Conservation (phyloP, 2,888 invertebrate genomes). For the Amiota mariae region DNA sequence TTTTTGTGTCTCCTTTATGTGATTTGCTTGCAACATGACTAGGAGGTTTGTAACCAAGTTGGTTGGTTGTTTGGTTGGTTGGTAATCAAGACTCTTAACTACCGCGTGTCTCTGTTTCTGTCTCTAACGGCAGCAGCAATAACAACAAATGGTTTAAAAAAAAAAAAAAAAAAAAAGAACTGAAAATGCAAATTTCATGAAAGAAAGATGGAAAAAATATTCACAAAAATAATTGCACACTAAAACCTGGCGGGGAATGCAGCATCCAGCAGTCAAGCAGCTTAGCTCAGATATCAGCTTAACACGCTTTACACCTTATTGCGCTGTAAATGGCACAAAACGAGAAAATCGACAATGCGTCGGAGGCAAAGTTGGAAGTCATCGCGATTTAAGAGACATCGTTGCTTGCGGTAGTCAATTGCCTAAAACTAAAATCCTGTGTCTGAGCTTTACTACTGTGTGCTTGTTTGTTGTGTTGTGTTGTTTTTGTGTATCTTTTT, state of each 20-base stretch:
- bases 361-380: too few species aligned
- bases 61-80: conserved; percentile 27
- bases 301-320: too few species aligned
- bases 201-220: too few species aligned
- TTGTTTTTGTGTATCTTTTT: neutral
- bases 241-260: too few species aligned
- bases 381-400: too few species aligned
- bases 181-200: neutral
- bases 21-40: neutral
- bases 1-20: too few species aligned
- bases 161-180: neutral
- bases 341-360: too few species aligned
- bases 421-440: conserved; percentile 15
- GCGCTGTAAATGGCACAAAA: too few species aligned
- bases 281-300: too few species aligned
- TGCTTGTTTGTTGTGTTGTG: too few species aligned
- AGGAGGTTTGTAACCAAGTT: conserved; percentile 18
- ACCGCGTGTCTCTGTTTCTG: conserved; percentile 22
- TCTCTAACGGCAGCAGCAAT: conserved; percentile 26
- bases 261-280: too few species aligned
- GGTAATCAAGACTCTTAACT: conserved; percentile 34
- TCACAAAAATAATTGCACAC: too few species aligned
- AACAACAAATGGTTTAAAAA: neutral
- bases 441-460: neutral
- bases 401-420: neutral